phyloP scores from a whole-genome alignment of 1,140 invertebrate genomes.

The Dryas iulia region DNA sequence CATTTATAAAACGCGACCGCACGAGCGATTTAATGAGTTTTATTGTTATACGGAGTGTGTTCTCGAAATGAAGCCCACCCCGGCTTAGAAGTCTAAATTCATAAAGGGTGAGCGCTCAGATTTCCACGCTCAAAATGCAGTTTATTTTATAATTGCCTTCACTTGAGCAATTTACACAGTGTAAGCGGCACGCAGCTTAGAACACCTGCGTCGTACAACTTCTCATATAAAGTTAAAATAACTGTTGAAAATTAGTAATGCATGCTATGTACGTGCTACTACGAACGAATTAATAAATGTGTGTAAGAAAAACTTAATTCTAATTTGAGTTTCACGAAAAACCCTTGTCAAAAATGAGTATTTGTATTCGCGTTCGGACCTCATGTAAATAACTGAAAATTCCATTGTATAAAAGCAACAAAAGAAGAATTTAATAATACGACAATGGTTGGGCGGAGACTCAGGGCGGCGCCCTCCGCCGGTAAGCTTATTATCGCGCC shows the following conservation, averaged over 20 bases:
- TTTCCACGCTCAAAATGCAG: slow-evolving; percentile 57
- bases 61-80: slow-evolving; percentile 59
- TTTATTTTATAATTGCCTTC: slow-evolving; percentile 62
- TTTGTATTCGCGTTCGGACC: slow-evolving; percentile 43
- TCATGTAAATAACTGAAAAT: slow-evolving; percentile 59
- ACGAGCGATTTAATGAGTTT: slow-evolving; percentile 74
- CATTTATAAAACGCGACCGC: slow-evolving; percentile 77
- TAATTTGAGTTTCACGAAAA: neutral
- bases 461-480: slow-evolving; percentile 47
- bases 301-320: neutral
- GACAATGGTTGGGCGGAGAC: slow-evolving; percentile 45
- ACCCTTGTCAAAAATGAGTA: neutral
- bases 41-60: slow-evolving; percentile 74
- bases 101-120: slow-evolving; percentile 45
- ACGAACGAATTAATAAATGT: neutral
- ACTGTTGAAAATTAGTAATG: slow-evolving; percentile 35
- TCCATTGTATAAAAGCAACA: slow-evolving; percentile 50
- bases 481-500: slow-evolving; percentile 74
- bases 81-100: slow-evolving; percentile 61
- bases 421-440: slow-evolving; percentile 71
- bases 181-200: slow-evolving; percentile 34
- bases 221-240: slow-evolving; percentile 32
- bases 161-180: slow-evolving; percentile 36
- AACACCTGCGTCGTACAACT: slow-evolving; percentile 52
- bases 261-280: neutral